These are phyloP conservation scores for Epicauta chinensis DNA, from an alignment of 1,140 invertebrate species.

Conservation along the genomic window DNA sequence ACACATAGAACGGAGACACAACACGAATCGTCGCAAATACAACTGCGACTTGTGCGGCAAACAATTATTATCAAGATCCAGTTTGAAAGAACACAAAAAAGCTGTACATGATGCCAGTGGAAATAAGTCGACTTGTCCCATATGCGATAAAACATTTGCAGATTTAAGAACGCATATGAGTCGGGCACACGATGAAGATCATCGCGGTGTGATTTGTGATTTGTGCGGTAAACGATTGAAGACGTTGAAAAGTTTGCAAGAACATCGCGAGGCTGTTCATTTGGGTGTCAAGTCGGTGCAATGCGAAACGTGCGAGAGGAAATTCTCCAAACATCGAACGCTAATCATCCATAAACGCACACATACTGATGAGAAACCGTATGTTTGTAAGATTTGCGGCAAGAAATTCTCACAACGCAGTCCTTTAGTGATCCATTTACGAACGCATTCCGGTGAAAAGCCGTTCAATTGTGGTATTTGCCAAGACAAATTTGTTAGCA, in stretches of 20 bases:
- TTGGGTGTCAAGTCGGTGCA: conserved; percentile 65
- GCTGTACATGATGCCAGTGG: conserved; percentile 57
- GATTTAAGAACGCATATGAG: no score
- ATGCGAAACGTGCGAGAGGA: conserved; percentile 58
- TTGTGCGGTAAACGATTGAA: conserved; percentile 74
- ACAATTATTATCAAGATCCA: conserved; percentile 28
- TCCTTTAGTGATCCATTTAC: conserved; percentile 36
- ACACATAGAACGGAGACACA: conserved; percentile 26
- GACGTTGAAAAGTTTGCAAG: conserved; percentile 57
- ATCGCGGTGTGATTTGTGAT: conserved; percentile 42
- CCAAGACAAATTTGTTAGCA: conserved; percentile 25
- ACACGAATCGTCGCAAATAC: conserved; percentile 21
- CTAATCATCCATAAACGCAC: conserved; percentile 9
- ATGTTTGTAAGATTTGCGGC: conserved; percentile 15
- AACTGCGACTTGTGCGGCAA: conserved; percentile 33
- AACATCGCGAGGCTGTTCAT: conserved; percentile 57
- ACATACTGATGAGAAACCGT: conserved; percentile 18
- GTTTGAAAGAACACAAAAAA: conserved; percentile 30
- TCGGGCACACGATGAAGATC: no score
- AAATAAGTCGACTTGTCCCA: no score
- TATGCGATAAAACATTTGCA: no score
- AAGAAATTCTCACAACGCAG: conserved; percentile 24
- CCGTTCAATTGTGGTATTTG: conserved; percentile 46
- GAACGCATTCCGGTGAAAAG: conserved; percentile 46
- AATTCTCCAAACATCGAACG: conserved; percentile 41